Evolutionary conservation across 1,140 invertebrate genomes (phyloP), one percentile per base, ranked within the genome.

Genomic region (Ctenoplectra terminalis): DNA sequence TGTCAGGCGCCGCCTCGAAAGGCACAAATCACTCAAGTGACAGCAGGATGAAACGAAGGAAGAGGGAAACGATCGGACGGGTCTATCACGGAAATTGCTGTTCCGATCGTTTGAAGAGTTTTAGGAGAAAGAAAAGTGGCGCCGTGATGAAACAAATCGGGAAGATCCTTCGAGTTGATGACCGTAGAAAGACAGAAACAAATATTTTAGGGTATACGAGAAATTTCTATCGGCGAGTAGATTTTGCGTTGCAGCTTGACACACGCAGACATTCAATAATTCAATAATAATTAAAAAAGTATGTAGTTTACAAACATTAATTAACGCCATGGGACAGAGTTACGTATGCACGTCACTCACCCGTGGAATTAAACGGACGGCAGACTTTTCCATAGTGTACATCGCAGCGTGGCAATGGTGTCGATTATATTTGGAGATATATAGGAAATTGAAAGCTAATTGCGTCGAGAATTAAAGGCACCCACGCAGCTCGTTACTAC

Each of bases 391-490:
- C 66, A 78, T 64, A 34, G 46, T 77, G 56, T 26, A 52, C 34
- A 15, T 43, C 23, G 20, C 29, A 29, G 69, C 31, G 34, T 52
- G 31, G 64, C 69, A 77, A 60, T 77, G 73, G 60, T 73, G 61
- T 67, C 66, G 79, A 72, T 85, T 85, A 78, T 73, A 86, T 56
- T 71, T 37, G 63, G 61, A 67, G 77, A 84, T 86, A 73, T 75
- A 84, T 78, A 86, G 85, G 64, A 82, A 86, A 86, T 86, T 86
- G 83, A 86, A 86, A 86, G 84, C 84, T 82, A 86, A 86, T 86
- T 86, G 80, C 85, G 71, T 86, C 82, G 85, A 86, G 81, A 85
- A 86, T 86, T 86, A 86, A 86, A 86, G 75, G 80, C 79, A 82
- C 75, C 81, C 73, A 69, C 71, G 85, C 54, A 82, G 60, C 79